Base-by-base conservation (phyloP, 2,113 vertebrate genomes). In the Petrocephalus zakoni region DNA sequence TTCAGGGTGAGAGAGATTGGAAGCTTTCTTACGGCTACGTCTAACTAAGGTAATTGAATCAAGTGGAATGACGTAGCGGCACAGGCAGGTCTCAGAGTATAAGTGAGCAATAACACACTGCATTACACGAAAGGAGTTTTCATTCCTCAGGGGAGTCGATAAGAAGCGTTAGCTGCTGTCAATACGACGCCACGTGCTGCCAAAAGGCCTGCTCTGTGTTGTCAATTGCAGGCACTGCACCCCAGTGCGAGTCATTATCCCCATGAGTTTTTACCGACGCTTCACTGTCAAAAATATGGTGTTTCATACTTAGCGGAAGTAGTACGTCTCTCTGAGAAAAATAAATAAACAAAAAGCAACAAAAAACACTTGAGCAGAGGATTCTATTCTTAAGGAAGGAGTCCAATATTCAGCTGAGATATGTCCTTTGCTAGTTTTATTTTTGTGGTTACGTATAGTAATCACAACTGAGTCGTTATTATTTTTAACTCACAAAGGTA, bases 81-180 rank as follows among this genome's bases (percentile, higher is more conserved):
- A 86, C 11, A 56, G 51, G 29, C 52, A 34, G 25, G 25, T 86
- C n/a, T 86, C 15, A n/a, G 29, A 56, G 29, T 17, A 52, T 55
- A 56, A 86, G 84, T 86, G 84, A 86, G 84, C n/a, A 86, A 56
- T 86, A 53, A 86, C 52, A 56, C 84, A 55, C 52, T 86, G 84
- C 34, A 56, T 53, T 86, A 86, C 84, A 86, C n/a, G 84, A 37
- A 86, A 34, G 49, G 46, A 86, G 34, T 56, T 86, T 56, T 56
- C 49, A 15, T 86, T 86, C 49, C 84, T 25, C 52, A 19, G 46
- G 52, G 84, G 84, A 49, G 51, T 86, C 52, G 17, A 49, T 86
- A n/a, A 55, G 52, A 17, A 55, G 51, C 19, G 52, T 55, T 52
- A 53, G 22, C 49, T 17, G 49, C 84, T 86, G 84, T 86, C 84